phyloP scores from a whole-genome alignment of 2,797 vertebrate species.

The Hirundo rustica region DNA sequence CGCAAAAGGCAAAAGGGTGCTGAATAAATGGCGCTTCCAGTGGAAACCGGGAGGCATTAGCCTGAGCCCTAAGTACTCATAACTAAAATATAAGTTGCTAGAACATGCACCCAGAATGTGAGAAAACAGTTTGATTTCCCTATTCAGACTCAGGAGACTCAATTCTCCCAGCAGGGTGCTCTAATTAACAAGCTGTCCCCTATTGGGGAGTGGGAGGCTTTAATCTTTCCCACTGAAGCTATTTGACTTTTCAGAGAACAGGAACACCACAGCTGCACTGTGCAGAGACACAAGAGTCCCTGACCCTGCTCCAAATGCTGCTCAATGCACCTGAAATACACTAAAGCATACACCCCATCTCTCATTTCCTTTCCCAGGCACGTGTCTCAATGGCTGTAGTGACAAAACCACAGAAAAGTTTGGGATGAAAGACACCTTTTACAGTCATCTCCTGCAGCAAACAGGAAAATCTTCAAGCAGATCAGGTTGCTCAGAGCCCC shows the following conservation, averaged over 20 bases:
- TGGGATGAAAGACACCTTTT: background rate
- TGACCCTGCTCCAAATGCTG: background rate
- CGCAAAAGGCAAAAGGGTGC: background rate
- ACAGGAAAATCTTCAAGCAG: background rate
- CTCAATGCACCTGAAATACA: background rate
- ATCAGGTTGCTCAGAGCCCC: background rate
- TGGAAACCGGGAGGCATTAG: background rate
- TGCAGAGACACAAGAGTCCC: background rate
- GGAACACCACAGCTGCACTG: background rate
- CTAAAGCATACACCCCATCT: background rate
- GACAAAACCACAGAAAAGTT: background rate
- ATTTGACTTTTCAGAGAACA: background rate
- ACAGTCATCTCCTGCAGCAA: background rate
- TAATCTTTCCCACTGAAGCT: background rate
- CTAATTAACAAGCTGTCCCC: background rate
- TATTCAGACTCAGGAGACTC: background rate
- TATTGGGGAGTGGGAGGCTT: background rate
- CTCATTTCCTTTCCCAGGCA: background rate
- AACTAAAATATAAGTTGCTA: background rate
- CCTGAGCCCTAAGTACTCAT: background rate
- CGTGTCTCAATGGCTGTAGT: background rate
- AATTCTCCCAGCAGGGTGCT: background rate
- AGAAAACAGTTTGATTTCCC: background rate
- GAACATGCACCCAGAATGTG: background rate
- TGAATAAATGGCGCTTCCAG: background rate